Conservation (phyloP, 2,888 invertebrate species). For the Bombylius major region DNA sequence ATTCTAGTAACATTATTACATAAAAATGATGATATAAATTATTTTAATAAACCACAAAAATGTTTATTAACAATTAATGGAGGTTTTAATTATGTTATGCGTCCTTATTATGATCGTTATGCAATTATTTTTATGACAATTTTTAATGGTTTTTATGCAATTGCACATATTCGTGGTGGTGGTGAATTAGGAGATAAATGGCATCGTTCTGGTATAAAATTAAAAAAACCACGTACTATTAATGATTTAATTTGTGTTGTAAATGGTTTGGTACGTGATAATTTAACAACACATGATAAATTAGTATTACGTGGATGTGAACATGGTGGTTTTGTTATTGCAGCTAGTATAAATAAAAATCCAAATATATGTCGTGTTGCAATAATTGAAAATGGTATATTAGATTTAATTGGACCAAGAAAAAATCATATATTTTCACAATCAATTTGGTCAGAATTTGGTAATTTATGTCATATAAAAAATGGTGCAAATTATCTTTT, state of each 20-base stretch:
- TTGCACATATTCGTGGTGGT: neutral
- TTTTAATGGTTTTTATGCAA: neutral
- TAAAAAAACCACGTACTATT: neutral
- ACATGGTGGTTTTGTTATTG: neutral
- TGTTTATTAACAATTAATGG: neutral
- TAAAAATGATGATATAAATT: neutral
- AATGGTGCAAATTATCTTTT: neutral
- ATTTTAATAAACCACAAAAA: neutral
- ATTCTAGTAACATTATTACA: neutral
- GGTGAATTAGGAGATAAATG: neutral
- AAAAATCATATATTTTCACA: neutral
- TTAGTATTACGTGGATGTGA: neutral
- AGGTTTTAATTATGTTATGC: neutral
- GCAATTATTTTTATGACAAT: neutral
- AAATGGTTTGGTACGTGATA: neutral
- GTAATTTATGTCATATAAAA: neutral
- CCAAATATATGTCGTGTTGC: neutral
- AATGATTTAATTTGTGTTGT: neutral
- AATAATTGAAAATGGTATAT: neutral
- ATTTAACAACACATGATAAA: neutral
- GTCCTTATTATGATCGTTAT: neutral
- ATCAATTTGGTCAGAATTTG: neutral
- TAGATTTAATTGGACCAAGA: neutral
- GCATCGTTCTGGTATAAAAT: neutral
- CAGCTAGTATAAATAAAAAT: neutral